Evolutionary conservation across 2,797 vertebrate species (phyloP).

Genomic region (Zalophus californianus): DNA sequence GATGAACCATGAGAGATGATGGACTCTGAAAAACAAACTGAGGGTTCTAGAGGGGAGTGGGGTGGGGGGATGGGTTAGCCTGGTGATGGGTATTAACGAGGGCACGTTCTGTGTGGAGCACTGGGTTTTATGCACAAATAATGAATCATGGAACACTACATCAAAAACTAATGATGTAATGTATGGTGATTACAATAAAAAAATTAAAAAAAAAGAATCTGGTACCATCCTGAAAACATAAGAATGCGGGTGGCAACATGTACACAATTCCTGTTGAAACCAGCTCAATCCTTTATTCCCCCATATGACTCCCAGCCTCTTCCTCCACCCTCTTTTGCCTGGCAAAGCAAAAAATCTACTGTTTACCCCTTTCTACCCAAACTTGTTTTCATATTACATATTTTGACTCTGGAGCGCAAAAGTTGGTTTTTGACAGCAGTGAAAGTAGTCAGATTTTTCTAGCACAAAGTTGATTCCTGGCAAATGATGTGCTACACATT

Average conservation of each 20-base stretch:
- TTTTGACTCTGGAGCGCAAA: not conserved
- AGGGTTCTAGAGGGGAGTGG: too few relatives aligned
- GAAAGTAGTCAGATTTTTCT: conserved; percentile 66
- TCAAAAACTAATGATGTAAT: too few relatives aligned
- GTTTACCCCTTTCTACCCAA: not conserved
- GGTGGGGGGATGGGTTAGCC: too few relatives aligned
- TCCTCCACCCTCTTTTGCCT: not conserved
- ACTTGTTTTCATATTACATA: not conserved
- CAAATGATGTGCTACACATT: conserved; percentile 66
- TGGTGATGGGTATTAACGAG: too few relatives aligned
- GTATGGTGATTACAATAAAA: too few relatives aligned
- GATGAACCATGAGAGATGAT: too few relatives aligned
- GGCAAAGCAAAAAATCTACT: not conserved
- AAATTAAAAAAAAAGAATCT: not conserved
- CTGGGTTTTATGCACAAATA: too few relatives aligned
- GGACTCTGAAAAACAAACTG: too few relatives aligned
- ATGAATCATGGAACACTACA: too few relatives aligned
- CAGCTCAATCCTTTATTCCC: not conserved
- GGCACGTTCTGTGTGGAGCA: too few relatives aligned
- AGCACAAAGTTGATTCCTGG: conserved; percentile 65
- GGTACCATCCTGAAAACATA: not conserved
- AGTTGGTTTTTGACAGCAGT: not conserved
- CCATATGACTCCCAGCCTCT: not conserved
- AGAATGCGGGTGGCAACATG: not conserved
- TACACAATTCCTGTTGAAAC: not conserved